A percentile compares a stretch with the other conserved stretches of the same genome.
Conservation (phyloP, 1,140 invertebrate genomes). For the Zelostemma sp. region DNA sequence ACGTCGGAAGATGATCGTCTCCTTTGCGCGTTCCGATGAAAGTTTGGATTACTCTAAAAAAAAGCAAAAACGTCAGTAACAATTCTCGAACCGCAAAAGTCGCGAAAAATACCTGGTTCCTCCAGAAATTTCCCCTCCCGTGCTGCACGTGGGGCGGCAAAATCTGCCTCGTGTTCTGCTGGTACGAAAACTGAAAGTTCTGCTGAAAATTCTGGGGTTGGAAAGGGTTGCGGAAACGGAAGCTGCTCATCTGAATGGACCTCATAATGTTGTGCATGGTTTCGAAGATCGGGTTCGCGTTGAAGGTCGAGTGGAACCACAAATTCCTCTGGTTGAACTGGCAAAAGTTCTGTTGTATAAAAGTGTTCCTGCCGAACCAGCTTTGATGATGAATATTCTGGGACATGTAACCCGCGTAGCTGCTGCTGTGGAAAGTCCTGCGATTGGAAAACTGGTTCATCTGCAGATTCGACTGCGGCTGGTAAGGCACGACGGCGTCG, state of each 20-base stretch:
- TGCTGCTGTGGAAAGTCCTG: neutral
- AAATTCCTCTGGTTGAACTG: conserved; percentile 22
- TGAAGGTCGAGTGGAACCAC: conserved; percentile 25
- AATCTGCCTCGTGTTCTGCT: conserved; percentile 38
- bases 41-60: conserved; percentile 17
- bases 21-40: conserved; percentile 6
- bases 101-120: conserved; percentile 18
- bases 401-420: neutral
- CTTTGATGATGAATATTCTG: conserved; percentile 13
- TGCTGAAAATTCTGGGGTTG: conserved; percentile 42
- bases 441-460: neutral
- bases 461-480: neutral
- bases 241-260: conserved; percentile 27
- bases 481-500: neutral
- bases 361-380: conserved; percentile 19
- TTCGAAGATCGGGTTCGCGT: conserved; percentile 25
- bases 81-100: too few species aligned
- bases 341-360: conserved; percentile 30
- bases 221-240: conserved; percentile 35
- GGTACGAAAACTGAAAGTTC: conserved; percentile 37
- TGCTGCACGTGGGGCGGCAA: neutral
- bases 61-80: too few species aligned
- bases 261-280: conserved; percentile 42
- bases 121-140: conserved; percentile 6
- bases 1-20: conserved; percentile 1